phyloP scores from a whole-genome alignment of 2,797 vertebrate species.

The Peromyscus nudipes region DNA sequence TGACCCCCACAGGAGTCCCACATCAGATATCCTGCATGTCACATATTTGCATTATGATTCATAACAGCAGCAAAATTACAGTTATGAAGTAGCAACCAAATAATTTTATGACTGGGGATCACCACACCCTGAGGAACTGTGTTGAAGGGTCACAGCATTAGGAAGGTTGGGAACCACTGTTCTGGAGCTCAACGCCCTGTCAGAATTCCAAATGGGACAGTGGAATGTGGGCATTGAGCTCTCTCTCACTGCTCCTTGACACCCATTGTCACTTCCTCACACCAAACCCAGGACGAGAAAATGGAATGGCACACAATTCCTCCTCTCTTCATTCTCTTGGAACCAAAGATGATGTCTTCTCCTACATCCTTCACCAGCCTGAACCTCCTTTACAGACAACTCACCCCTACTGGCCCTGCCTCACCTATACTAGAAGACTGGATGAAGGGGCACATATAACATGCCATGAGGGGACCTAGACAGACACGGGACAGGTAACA shows the following conservation, averaged over 20 bases:
- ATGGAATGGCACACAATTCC: neutral
- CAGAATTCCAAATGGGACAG: neutral
- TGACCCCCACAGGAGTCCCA: too few species aligned
- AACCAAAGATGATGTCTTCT: neutral
- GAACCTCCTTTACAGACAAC: neutral
- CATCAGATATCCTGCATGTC: too few species aligned
- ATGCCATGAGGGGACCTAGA: neutral
- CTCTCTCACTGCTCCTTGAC: neutral
- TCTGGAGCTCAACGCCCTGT: neutral
- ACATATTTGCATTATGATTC: too few species aligned
- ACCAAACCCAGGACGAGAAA: neutral
- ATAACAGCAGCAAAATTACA: too few species aligned
- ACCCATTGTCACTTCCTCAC: neutral
- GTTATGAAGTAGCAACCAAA: too few species aligned
- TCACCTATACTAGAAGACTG: neutral
- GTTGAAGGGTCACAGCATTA: too few species aligned
- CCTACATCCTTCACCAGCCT: neutral
- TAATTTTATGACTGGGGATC: too few species aligned
- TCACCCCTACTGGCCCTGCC: neutral
- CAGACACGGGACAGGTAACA: neutral
- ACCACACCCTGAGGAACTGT: too few species aligned
- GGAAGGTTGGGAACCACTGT: too few species aligned
- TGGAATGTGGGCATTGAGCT: fast-evolving
- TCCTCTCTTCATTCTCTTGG: neutral
- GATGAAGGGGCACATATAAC: neutral